Evolutionary conservation across 2,113 vertebrate genomes (phyloP).

Genomic region (Aplodontia rufa): DNA sequence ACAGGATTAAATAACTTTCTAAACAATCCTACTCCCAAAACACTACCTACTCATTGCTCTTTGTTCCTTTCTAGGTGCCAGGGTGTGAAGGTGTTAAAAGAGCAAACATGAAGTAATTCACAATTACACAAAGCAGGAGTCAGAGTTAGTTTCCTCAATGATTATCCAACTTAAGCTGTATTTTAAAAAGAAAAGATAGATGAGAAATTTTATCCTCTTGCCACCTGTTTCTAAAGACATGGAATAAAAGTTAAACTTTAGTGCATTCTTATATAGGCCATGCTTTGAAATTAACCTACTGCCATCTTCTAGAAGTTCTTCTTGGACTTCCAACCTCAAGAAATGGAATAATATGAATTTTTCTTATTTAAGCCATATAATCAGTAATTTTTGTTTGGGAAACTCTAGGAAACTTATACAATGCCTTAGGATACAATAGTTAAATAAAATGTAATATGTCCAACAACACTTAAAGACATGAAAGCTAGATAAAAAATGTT

Average conservation of each 20-base stretch:
- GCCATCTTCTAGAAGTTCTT: background rate
- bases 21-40: background rate
- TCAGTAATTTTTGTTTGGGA: background rate
- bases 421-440: background rate
- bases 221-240: background rate
- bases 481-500: background rate
- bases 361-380: background rate
- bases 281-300: background rate
- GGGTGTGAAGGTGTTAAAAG: background rate
- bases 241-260: background rate
- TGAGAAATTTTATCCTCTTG: background rate
- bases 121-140: background rate
- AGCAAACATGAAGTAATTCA: background rate
- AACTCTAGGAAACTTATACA: background rate
- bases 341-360: background rate
- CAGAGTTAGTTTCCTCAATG: background rate
- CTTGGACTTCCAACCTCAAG: background rate
- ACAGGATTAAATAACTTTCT: background rate
- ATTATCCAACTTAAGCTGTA: background rate
- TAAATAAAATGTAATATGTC: background rate
- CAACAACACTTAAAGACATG: background rate
- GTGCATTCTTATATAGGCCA: background rate
- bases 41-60: background rate
- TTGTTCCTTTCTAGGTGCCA: background rate
- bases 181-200: background rate